Percentiles rank a stretch among this genome's conserved stretches.
Evolutionary conservation across 2,888 invertebrate species (phyloP).

Genomic region (Eudasyphora cyanicolor): DNA sequence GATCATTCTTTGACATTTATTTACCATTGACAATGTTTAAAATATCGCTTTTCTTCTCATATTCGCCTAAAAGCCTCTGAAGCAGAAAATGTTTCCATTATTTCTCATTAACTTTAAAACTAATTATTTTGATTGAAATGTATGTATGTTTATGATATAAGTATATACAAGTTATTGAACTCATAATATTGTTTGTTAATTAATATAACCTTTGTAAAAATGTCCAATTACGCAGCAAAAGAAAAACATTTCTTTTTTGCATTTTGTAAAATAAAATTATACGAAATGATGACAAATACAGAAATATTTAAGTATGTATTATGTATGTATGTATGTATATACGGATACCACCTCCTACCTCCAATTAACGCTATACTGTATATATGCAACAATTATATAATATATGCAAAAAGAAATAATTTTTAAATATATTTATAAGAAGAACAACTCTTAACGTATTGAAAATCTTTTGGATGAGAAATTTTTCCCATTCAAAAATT

Average conservation of each 20-base stretch:
- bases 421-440: background rate
- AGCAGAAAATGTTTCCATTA: too few relatives aligned
- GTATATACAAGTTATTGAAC: too few relatives aligned
- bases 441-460: background rate
- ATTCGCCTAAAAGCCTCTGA: too few relatives aligned
- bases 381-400: background rate
- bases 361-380: slow-evolving; percentile 2
- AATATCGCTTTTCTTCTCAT: too few relatives aligned
- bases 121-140: too few relatives aligned
- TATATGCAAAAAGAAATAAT: background rate
- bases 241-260: too few relatives aligned
- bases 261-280: too few relatives aligned
- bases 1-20: too few relatives aligned
- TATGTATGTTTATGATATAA: too few relatives aligned
- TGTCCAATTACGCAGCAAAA: slow-evolving; percentile 12
- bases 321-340: background rate
- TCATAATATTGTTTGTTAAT: background rate
- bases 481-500: background rate
- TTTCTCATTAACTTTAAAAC: too few relatives aligned
- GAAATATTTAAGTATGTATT: background rate
- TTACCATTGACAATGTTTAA: too few relatives aligned
- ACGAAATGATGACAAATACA: too few relatives aligned
- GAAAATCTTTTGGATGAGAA: slow-evolving; percentile 9
- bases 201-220: background rate
- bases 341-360: background rate